phyloP scores from a whole-genome alignment of 1,140 invertebrate species.

The Drosophila prosaltans region DNA sequence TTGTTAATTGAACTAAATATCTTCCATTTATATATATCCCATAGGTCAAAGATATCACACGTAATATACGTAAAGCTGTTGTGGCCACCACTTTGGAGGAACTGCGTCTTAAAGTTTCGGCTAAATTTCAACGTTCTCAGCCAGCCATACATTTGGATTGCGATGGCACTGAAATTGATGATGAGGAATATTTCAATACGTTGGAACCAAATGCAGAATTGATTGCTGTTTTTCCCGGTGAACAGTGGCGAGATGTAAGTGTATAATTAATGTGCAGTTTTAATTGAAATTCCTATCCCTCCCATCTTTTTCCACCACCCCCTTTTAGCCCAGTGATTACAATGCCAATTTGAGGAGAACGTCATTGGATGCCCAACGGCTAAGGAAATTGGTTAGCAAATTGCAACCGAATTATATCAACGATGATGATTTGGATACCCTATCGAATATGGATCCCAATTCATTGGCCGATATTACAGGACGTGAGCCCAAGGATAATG shows the following conservation, averaged over 20 bases:
- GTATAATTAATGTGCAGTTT: neutral
- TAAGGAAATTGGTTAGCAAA: conserved; percentile 87
- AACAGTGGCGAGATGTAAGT: conserved; percentile 87
- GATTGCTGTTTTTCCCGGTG: conserved; percentile 90
- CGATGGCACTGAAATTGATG: conserved; percentile 94
- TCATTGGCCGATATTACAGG: conserved; percentile 91
- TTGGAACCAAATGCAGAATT: conserved; percentile 91
- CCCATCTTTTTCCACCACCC: neutral
- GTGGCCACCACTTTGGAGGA: conserved; percentile 90
- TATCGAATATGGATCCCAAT: conserved; percentile 93
- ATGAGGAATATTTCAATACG: conserved; percentile 94
- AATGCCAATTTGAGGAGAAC: conserved; percentile 66
- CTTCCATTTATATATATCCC: neutral
- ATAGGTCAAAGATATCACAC: conserved; percentile 86
- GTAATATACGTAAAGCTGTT: conserved; percentile 91
- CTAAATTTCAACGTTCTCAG: conserved; percentile 86
- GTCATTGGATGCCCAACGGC: conserved; percentile 85
- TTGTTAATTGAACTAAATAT: too few species aligned
- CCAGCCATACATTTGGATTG: conserved; percentile 91
- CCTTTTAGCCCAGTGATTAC: conserved; percentile 65
- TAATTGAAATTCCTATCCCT: neutral
- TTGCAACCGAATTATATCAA: conserved; percentile 90
- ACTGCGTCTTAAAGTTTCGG: conserved; percentile 87
- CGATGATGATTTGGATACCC: conserved; percentile 90
- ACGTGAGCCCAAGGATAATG: conserved; percentile 88